Evolutionary conservation across 2,797 vertebrate species (phyloP).

Genomic region (Manis pentadactyla): DNA sequence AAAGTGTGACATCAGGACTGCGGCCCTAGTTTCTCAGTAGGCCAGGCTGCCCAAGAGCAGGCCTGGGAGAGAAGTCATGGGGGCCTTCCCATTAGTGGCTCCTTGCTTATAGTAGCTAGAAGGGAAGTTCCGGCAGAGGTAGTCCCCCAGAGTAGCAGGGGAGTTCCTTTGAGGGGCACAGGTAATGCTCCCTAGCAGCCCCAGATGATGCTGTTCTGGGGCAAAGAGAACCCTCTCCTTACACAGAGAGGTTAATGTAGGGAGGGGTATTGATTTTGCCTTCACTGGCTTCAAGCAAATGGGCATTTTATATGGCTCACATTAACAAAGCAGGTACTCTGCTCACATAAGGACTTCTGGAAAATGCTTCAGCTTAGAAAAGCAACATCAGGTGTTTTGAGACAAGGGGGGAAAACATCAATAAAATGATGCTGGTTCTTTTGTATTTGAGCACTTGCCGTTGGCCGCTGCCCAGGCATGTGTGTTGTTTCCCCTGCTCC

Average conservation of each 20-base stretch:
- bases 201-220: not conserved
- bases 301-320: not conserved
- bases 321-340: not conserved
- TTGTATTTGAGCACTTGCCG: not conserved
- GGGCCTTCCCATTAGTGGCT: not conserved
- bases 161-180: not conserved
- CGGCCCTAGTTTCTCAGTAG: not conserved
- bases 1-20: not conserved
- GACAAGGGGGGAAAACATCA: not conserved
- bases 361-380: constrained; percentile 32
- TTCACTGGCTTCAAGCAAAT: constrained; percentile 28
- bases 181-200: not conserved
- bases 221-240: not conserved
- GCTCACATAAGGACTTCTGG: not conserved
- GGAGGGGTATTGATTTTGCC: not conserved
- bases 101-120: not conserved
- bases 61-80: not conserved
- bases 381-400: not conserved
- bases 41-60: not conserved
- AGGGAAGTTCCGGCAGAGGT: not conserved
- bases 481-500: not conserved
- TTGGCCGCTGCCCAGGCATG: not conserved
- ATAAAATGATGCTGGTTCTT: not conserved
- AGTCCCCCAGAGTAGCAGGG: not conserved
- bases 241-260: not conserved